A percentile compares a stretch with the other conserved stretches of the same genome.
Evolutionary conservation across 2,888 invertebrate species (phyloP).

Genomic region (Nemotelus pantherinus): DNA sequence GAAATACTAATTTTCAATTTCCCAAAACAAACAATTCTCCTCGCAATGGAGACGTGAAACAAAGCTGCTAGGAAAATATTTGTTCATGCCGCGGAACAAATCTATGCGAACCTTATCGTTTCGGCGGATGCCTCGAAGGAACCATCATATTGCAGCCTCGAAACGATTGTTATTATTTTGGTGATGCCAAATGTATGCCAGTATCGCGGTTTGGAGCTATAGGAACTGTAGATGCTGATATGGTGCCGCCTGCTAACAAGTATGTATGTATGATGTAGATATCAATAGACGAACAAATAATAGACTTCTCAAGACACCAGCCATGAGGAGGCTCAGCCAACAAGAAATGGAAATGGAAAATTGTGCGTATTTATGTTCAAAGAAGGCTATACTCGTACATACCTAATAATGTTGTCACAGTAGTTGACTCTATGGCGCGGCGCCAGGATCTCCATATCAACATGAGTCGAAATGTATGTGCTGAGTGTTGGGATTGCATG

Average conservation of each 20-base stretch:
- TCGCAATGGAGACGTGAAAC: slow-evolving; percentile 2
- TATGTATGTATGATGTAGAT: too few species aligned
- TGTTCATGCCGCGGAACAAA: slow-evolving; percentile 1
- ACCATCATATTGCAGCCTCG: neutral
- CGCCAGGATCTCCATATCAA: neutral
- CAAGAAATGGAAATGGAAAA: slow-evolving; percentile 32
- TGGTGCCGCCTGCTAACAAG: too few species aligned
- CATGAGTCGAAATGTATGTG: neutral
- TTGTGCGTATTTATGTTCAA: slow-evolving; percentile 24
- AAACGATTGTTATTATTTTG: slow-evolving; percentile 18
- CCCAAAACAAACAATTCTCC: slow-evolving; percentile 6
- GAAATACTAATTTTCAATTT: slow-evolving; percentile 1
- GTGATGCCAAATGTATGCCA: slow-evolving; percentile 24
- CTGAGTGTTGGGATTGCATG: neutral
- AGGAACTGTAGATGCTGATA: too few species aligned
- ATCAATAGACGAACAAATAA: too few species aligned
- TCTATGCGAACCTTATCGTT: too few species aligned
- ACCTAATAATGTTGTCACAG: slow-evolving; percentile 5
- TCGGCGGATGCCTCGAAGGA: neutral
- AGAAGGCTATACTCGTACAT: neutral
- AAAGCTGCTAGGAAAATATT: slow-evolving; percentile 20
- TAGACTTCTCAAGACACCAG: too few species aligned
- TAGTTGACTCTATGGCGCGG: neutral
- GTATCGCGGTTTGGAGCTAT: neutral
- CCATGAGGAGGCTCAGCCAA: neutral